These are phyloP conservation scores for Stenopsyche tienmushanensis DNA, from an alignment of 1,140 invertebrate species.

Conservation along the genomic window DNA sequence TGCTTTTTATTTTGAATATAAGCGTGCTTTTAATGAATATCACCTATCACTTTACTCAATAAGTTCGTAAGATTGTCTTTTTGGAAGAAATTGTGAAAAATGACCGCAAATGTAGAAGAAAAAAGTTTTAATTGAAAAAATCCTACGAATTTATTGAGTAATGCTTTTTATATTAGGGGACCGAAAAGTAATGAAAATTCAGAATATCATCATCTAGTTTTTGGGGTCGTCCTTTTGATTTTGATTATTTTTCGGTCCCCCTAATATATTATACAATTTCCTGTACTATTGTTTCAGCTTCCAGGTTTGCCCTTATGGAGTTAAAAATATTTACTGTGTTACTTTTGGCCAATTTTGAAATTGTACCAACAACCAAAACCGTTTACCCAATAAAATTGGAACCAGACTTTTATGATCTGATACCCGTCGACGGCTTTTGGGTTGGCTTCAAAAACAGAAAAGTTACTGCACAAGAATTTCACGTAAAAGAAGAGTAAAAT, in stretches of 20 bases:
- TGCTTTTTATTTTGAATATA: too few relatives aligned
- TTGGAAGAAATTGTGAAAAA: too few relatives aligned
- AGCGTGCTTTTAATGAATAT: too few relatives aligned
- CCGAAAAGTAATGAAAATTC: too few relatives aligned
- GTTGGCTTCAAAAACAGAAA: slow-evolving; percentile 9
- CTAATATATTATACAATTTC: background rate
- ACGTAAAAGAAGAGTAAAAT: too few relatives aligned
- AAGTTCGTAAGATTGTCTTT: too few relatives aligned
- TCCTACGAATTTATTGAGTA: background rate
- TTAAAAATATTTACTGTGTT: background rate
- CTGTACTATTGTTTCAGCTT: background rate
- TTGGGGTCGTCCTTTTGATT: background rate
- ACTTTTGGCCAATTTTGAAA: slow-evolving; percentile 8
- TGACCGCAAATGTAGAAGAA: too few relatives aligned
- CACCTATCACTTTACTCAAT: too few relatives aligned
- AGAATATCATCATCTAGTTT: too few relatives aligned
- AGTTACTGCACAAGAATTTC: too few relatives aligned
- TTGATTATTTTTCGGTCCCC: background rate
- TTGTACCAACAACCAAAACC: slow-evolving; percentile 5
- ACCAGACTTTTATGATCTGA: background rate
- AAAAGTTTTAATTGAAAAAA: background rate
- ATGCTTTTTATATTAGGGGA: too few relatives aligned
- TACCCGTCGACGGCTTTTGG: background rate
- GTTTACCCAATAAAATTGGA: background rate
- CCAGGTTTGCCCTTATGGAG: slow-evolving; percentile 14